Evolutionary conservation across 2,888 invertebrate genomes (phyloP).

Genomic region (Orthonevra nobilis): DNA sequence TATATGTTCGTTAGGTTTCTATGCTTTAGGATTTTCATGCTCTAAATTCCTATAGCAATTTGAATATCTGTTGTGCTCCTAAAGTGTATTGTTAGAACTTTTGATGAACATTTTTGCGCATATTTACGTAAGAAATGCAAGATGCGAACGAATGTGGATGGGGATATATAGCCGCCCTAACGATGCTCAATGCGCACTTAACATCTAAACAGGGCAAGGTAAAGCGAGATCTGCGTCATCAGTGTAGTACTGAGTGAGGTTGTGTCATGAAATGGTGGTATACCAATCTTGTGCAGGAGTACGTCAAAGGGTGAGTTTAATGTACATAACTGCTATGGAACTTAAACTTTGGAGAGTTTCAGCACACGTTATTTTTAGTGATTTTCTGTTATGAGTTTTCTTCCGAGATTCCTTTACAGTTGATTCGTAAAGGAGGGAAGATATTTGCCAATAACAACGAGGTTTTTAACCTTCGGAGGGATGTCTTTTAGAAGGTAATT

Average conservation of each 20-base stretch:
- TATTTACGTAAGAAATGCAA: slow-evolving; percentile 23
- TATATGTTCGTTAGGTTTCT: slow-evolving; percentile 42
- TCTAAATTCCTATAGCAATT: slow-evolving; percentile 49
- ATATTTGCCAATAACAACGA: no score
- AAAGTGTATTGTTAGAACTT: slow-evolving; percentile 44
- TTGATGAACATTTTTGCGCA: slow-evolving; percentile 56
- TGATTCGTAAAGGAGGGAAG: no score
- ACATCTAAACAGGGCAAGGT: slow-evolving; percentile 35
- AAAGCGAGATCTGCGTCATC: slow-evolving; percentile 47
- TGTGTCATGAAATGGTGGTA: slow-evolving; percentile 2
- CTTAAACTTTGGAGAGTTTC: no score
- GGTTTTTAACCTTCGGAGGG: no score
- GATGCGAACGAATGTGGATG: background rate
- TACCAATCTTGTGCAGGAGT: no score
- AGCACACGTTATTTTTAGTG: no score
- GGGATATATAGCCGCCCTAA: background rate
- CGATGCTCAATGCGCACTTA: background rate
- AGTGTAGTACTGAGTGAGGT: slow-evolving; percentile 5
- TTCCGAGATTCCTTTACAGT: no score
- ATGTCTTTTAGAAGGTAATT: no score
- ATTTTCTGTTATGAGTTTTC: no score
- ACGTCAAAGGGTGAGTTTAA: no score
- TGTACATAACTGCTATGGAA: no score
- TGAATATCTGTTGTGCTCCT: slow-evolving; percentile 17
- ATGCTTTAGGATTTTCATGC: slow-evolving; percentile 45